Base-by-base conservation (phyloP, 2,888 invertebrate species). In the Drosophila eohydei region DNA sequence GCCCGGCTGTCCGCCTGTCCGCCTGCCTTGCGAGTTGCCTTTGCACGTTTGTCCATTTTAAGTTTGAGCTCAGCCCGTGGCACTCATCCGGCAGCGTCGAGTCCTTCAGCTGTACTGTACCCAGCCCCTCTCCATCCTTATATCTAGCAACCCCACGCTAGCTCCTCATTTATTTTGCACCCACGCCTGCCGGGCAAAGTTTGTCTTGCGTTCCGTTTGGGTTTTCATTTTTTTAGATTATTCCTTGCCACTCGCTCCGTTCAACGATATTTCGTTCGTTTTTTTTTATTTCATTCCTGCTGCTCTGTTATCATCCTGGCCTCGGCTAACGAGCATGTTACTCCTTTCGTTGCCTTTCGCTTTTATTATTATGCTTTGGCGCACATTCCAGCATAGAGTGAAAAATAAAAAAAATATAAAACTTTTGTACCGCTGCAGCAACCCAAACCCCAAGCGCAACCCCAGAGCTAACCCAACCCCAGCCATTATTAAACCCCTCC, bases 51-150 rank as follows among this genome's bases (percentile, higher is more conserved):
- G 89, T 89, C 86, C 91, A 90, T 90, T 84, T 88, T 88, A 88
- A 88, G 91, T 91, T 91, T 78, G 86, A 90, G 91, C 81, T 85
- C 91, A 89, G 91, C 89, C 84, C 81, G 71, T 85, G 90, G 84
- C 84, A 90, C 87, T 85, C 84, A 90, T 90, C 90, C 90, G 90
- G 84, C 89, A 77, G 61, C 62, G 52, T n/a, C 38, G 73, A 86
- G 84, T 90, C 89, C 84, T 89, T 90, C 84, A 85, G 78, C 64
- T 56, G 69, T 63, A 11, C 43, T 58, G 69, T 63, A n/a, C 40
- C 44, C 34, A 50, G 32, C 7, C 36, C 12, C 16, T 21, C 40
- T 5, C 48, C 7, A 5, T 21, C 21, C 38, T 14, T 30, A 3
- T 55, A 54, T 40, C 62, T 36, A 16, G 50, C 51, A 60, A 12